These are phyloP conservation scores for Caenorhabditis sinica DNA, from an alignment of 2,888 invertebrate genomes.

Conservation along the genomic window DNA sequence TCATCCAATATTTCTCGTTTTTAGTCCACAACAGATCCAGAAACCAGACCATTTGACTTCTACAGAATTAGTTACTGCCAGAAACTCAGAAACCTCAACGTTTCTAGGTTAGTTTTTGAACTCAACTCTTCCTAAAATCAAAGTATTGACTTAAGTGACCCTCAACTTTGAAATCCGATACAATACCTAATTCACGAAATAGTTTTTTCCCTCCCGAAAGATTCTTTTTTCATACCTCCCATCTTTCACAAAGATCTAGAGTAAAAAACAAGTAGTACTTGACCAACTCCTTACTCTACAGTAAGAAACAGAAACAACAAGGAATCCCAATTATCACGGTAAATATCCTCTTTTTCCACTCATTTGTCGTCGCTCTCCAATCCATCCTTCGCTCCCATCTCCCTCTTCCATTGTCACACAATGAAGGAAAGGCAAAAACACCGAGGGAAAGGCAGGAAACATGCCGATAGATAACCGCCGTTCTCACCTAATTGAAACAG, in stretches of 20 bases:
- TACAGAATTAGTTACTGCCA: no score
- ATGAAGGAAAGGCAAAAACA: not conserved
- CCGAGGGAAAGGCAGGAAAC: not conserved
- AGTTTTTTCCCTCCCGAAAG: conserved; percentile 4
- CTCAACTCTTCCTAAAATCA: not conserved
- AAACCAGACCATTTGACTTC: no score
- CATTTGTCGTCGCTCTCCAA: not conserved
- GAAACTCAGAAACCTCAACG: not conserved
- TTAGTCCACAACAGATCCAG: no score
- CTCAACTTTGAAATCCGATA: conserved; percentile 17
- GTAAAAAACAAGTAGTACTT: conserved; percentile 10
- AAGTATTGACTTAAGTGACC: conserved; percentile 4
- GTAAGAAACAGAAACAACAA: conserved; percentile 3
- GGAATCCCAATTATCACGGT: conserved; percentile 1
- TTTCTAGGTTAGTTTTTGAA: not conserved
- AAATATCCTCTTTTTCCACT: conserved; percentile 20
- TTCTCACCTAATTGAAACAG: not conserved
- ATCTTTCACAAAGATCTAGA: not conserved
- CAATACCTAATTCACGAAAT: conserved; percentile 6
- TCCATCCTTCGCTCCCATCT: not conserved
- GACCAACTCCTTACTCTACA: not conserved
- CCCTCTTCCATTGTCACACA: no score
- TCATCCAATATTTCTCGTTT: no score
- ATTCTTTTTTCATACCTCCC: not conserved
- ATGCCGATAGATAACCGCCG: conserved; percentile 3